A percentile compares a stretch with the other conserved stretches of the same genome.
phyloP scores from a whole-genome alignment of 2,113 vertebrate species.

The Lontra canadensis region DNA sequence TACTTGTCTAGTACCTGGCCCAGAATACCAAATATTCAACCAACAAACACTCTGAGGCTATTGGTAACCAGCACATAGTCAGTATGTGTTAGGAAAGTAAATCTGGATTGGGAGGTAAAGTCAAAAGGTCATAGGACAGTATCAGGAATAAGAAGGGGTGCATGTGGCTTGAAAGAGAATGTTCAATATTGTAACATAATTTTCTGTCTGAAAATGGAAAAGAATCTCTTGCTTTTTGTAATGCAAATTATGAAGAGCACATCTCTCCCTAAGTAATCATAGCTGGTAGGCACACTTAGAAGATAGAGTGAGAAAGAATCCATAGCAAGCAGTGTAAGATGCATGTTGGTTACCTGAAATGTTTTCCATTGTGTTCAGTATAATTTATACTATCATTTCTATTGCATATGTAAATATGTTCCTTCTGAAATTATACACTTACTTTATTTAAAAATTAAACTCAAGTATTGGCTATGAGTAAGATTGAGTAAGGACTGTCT shows the following conservation, averaged over 20 bases:
- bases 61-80: neutral
- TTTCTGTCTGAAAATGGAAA: constrained; percentile 28
- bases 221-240: constrained; percentile 36
- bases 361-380: neutral
- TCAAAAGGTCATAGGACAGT: neutral
- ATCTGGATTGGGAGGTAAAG: neutral
- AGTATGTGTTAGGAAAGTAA: neutral
- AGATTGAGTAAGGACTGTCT: neutral
- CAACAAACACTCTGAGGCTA: neutral
- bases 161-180: neutral
- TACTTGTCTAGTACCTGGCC: neutral
- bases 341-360: neutral
- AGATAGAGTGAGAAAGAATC: constrained; percentile 14
- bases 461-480: neutral
- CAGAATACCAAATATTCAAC: neutral
- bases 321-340: neutral
- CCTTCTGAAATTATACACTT: neutral
- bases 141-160: neutral
- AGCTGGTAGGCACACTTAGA: constrained; percentile 43
- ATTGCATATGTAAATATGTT: constrained; percentile 6
- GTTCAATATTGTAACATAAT: neutral
- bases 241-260: constrained; percentile 48
- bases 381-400: constrained; percentile 27
- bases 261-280: constrained; percentile 4
- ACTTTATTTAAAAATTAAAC: constrained; percentile 16